These are phyloP conservation scores for Leptocoma aspasia DNA, from an alignment of 2,113 vertebrate genomes.

Conservation along the genomic window DNA sequence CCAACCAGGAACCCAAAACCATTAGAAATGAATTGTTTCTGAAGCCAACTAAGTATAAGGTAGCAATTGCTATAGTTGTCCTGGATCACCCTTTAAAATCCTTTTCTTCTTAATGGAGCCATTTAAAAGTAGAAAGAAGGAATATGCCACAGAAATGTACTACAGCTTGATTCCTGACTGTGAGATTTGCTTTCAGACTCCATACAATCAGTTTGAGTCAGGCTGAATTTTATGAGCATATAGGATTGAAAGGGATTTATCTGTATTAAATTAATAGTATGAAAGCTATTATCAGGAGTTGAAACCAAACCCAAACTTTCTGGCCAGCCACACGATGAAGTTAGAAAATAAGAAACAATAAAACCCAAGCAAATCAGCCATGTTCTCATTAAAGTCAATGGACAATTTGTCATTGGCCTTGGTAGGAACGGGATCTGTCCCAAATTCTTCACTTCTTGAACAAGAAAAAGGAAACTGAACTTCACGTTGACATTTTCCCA, in stretches of 20 bases:
- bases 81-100: background rate
- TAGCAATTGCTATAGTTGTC: background rate
- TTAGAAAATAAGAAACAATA: conserved; percentile 28
- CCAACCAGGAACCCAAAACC: background rate
- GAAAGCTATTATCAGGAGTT: background rate
- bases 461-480: conserved; percentile 41
- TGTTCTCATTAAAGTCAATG: conserved; percentile 4
- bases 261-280: background rate
- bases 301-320: background rate
- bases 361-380: background rate
- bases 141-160: background rate
- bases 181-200: background rate
- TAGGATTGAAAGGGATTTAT: background rate
- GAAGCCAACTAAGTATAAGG: background rate
- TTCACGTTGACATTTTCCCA: background rate
- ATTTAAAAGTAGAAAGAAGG: background rate
- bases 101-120: background rate
- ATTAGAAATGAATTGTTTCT: background rate
- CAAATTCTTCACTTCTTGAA: conserved; percentile 17
- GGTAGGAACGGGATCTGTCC: background rate
- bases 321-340: background rate
- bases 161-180: background rate
- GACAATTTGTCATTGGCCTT: background rate
- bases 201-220: background rate
- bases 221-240: background rate